These are phyloP conservation scores for Meghimatium bilineatum DNA, from an alignment of 2,888 invertebrate genomes.

Conservation along the genomic window DNA sequence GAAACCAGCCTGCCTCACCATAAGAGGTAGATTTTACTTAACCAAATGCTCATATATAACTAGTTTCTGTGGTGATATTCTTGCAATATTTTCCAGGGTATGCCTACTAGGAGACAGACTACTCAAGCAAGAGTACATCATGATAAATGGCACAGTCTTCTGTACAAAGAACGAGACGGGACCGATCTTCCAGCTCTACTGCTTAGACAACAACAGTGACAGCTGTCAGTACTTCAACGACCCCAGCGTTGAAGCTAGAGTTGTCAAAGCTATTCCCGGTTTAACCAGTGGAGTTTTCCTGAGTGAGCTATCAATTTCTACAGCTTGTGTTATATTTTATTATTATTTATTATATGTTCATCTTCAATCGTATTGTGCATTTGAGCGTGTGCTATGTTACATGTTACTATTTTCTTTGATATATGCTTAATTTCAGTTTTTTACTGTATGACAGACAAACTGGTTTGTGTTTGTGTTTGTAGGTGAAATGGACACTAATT, in stretches of 20 bases:
- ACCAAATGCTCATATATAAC: no score
- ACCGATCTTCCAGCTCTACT: conserved; percentile 85
- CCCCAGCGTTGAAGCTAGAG: conserved; percentile 56
- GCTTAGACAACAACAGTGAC: conserved; percentile 76
- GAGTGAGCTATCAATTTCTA: conserved; percentile 80
- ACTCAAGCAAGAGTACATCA: conserved; percentile 77
- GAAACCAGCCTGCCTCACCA: no score
- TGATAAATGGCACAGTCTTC: conserved; percentile 76
- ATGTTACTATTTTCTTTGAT: no score
- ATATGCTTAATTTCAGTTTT: no score
- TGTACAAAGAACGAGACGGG: conserved; percentile 87
- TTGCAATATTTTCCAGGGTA: conserved; percentile 80
- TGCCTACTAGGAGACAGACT: conserved; percentile 95
- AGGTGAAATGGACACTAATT: no score
- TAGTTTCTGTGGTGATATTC: neutral
- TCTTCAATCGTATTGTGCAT: no score
- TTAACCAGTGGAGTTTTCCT: conserved; percentile 93
- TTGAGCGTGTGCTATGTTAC: no score
- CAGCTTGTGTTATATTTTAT: no score
- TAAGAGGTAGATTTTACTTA: no score
- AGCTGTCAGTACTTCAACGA: conserved; percentile 82
- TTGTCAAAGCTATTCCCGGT: conserved; percentile 90
- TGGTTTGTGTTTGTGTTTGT: no score
- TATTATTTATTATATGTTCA: neutral
- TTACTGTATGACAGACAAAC: no score